Conservation (phyloP, 2,888 invertebrate genomes). For the Schizaphis graminum region DNA sequence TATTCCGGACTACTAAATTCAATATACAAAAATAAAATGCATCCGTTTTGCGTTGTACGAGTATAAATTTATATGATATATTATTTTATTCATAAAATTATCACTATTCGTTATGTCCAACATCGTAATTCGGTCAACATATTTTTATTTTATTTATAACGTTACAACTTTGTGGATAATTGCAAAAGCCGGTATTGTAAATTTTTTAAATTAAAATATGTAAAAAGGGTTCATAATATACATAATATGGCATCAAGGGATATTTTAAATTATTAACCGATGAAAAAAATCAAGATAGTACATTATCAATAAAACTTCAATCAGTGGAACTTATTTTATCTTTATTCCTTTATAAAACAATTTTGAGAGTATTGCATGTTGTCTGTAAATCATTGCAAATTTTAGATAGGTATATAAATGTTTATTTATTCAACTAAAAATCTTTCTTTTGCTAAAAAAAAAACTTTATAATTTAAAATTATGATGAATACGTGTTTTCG, state of each 20-base stretch:
- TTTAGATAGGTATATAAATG: neutral
- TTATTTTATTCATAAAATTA: too few species aligned
- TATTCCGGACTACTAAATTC: too few species aligned
- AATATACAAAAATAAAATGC: too few species aligned
- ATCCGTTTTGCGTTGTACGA: too few species aligned
- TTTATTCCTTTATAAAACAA: neutral
- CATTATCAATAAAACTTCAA: neutral
- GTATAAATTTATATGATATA: too few species aligned
- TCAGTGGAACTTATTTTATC: neutral
- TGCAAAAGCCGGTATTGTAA: neutral
- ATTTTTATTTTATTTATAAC: neutral
- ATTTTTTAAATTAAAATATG: neutral
- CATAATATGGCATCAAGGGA: too few species aligned
- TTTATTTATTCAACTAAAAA: neutral
- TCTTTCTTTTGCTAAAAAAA: neutral
- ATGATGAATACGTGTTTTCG: neutral
- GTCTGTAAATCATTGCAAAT: neutral
- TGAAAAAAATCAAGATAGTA: neutral
- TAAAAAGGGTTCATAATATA: neutral
- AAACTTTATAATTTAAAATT: neutral
- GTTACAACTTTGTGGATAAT: neutral
- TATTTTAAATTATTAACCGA: neutral
- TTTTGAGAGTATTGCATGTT: neutral
- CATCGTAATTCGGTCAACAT: neutral
- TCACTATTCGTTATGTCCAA: neutral